Percentiles rank a stretch among this genome's conserved stretches.
These are phyloP conservation scores for Colinus virginianus DNA, from an alignment of 2,113 vertebrate species.

Conservation along the genomic window DNA sequence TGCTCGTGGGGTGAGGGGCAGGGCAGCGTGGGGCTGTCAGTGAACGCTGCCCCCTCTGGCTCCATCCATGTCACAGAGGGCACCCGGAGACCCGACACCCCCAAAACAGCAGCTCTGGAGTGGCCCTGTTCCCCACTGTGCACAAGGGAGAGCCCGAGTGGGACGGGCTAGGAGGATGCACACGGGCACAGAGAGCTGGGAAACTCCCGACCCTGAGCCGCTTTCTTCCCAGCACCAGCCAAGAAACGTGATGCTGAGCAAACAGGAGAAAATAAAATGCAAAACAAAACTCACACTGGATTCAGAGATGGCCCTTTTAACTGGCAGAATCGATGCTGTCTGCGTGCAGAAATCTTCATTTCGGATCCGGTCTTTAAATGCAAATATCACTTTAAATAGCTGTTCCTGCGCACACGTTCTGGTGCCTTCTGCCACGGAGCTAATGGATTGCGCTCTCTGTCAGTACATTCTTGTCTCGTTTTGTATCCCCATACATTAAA, in stretches of 20 bases:
- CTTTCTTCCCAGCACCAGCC: neutral
- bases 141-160: neutral
- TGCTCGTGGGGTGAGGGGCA: neutral
- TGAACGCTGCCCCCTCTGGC: no score
- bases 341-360: neutral
- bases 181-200: neutral
- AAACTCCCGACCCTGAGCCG: neutral
- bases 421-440: constrained; percentile 39
- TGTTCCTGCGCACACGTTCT: neutral
- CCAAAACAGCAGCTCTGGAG: neutral
- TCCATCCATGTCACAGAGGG: no score
- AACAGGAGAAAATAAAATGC: constrained; percentile 29
- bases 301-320: neutral
- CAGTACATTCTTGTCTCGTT: constrained; percentile 50
- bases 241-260: constrained; percentile 20
- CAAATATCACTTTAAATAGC: constrained; percentile 27
- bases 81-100: no score
- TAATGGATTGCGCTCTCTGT: neutral
- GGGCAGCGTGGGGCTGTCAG: neutral
- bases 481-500: constrained; percentile 62
- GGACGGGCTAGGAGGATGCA: neutral
- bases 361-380: neutral
- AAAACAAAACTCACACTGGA: neutral
- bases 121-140: neutral
- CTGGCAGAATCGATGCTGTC: neutral